A percentile compares a stretch with the other conserved stretches of the same genome.
phyloP scores from a whole-genome alignment of 2,888 invertebrate genomes.

The Patella caerulea region DNA sequence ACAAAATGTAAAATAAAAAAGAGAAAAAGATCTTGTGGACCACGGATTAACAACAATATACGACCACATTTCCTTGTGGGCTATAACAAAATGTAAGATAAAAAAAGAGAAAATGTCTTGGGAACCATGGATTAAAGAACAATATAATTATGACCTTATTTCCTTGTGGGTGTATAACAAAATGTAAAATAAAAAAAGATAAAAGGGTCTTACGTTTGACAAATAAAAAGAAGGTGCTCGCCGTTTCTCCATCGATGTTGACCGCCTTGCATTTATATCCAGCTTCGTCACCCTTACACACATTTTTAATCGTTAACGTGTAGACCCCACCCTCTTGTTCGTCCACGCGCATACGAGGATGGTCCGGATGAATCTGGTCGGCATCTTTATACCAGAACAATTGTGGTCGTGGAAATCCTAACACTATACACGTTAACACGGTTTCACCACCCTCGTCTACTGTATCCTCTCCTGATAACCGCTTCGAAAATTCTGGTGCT shows the following conservation, averaged over 20 bases:
- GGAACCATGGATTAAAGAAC: no score
- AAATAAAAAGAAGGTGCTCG: slow-evolving; percentile 57
- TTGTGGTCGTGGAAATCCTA: slow-evolving; percentile 55
- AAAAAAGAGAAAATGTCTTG: no score
- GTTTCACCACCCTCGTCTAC: slow-evolving; percentile 54
- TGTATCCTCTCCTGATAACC: slow-evolving; percentile 53
- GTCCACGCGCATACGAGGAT: slow-evolving; percentile 45
- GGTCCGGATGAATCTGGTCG: slow-evolving; percentile 46
- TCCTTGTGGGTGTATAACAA: neutral
- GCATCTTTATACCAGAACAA: slow-evolving; percentile 57
- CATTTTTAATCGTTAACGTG: slow-evolving; percentile 47
- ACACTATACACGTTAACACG: slow-evolving; percentile 51
- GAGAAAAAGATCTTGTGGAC: no score
- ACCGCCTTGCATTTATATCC: slow-evolving; percentile 57
- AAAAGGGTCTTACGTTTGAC: slow-evolving; percentile 49
- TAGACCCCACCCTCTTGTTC: slow-evolving; percentile 46
- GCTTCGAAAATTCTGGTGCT: slow-evolving; percentile 58
- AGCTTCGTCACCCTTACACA: slow-evolving; percentile 60
- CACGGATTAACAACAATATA: no score
- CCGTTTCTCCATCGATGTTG: slow-evolving; percentile 59
- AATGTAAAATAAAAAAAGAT: neutral
- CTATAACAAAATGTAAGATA: no score
- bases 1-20: no score
- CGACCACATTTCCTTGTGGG: no score
- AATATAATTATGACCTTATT: no score